phyloP scores from a whole-genome alignment of 2,113 vertebrate genomes.

The Trochalopteron elliotii region DNA sequence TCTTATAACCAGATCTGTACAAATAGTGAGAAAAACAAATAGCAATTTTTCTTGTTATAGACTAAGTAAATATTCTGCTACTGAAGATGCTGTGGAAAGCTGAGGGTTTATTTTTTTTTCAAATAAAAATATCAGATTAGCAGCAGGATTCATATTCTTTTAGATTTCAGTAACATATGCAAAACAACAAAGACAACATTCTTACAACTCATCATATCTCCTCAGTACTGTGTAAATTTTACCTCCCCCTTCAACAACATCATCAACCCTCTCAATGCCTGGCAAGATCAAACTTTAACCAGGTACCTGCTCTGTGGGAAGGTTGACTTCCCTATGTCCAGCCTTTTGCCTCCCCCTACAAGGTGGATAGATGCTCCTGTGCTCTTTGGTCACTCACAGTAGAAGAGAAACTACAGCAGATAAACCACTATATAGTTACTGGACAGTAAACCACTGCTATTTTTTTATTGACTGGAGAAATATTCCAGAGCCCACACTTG shows the following conservation, averaged over 20 bases:
- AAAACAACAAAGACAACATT: neutral
- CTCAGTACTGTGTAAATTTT: neutral
- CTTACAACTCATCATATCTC: neutral
- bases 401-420: neutral
- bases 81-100: neutral
- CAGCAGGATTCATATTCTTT: neutral
- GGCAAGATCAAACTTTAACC: neutral
- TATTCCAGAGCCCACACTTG: neutral
- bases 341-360: neutral
- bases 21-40: neutral
- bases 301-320: neutral
- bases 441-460: neutral
- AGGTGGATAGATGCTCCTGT: neutral
- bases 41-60: neutral
- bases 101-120: neutral
- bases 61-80: neutral
- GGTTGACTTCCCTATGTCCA: neutral
- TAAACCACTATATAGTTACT: neutral
- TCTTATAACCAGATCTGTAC: neutral
- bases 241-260: neutral
- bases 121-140: neutral
- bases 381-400: neutral
- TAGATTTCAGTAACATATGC: neutral
- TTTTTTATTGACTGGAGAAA: neutral
- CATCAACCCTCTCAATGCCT: neutral